Conservation (phyloP, 2,113 vertebrate species). For the Triplophysa tibetana region DNA sequence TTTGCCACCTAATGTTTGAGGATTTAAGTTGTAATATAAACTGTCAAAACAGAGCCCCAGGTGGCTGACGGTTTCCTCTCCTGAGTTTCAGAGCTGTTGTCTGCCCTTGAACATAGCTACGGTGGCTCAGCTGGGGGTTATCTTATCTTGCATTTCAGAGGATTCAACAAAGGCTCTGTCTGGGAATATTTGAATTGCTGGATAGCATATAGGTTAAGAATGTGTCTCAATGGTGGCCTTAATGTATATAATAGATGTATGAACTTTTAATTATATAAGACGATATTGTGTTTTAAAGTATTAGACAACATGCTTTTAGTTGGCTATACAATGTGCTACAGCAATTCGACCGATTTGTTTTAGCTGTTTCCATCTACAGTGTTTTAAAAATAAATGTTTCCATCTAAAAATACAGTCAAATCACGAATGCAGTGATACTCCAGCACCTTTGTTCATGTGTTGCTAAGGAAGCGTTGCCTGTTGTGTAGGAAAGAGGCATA, state of each 20-base stretch:
- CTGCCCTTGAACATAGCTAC: slow-evolving; percentile 66
- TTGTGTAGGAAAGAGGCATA: slow-evolving; percentile 96
- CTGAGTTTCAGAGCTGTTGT: slow-evolving; percentile 57
- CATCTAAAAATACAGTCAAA: slow-evolving; percentile 19
- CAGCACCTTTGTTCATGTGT: slow-evolving; percentile 83
- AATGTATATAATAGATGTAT: neutral
- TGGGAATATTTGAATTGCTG: slow-evolving; percentile 7
- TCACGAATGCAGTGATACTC: slow-evolving; percentile 54
- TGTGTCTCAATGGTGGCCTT: neutral
- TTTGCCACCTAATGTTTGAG: slow-evolving; percentile 59
- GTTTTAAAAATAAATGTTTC: neutral
- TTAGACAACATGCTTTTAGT: neutral
- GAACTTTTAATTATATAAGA: neutral
- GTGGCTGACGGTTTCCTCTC: slow-evolving; percentile 54
- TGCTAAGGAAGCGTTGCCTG: slow-evolving; percentile 92
- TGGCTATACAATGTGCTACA: neutral
- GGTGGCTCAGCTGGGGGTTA: slow-evolving; percentile 45
- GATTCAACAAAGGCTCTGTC: slow-evolving; percentile 15
- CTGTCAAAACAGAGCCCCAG: slow-evolving; percentile 66
- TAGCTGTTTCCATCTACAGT: neutral
- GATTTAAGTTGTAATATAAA: slow-evolving; percentile 54
- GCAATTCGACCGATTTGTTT: neutral
- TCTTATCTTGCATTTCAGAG: slow-evolving; percentile 14
- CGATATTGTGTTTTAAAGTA: neutral
- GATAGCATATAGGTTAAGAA: neutral